Base-by-base conservation (phyloP, 2,797 vertebrate species). In the Labroides dimidiatus region DNA sequence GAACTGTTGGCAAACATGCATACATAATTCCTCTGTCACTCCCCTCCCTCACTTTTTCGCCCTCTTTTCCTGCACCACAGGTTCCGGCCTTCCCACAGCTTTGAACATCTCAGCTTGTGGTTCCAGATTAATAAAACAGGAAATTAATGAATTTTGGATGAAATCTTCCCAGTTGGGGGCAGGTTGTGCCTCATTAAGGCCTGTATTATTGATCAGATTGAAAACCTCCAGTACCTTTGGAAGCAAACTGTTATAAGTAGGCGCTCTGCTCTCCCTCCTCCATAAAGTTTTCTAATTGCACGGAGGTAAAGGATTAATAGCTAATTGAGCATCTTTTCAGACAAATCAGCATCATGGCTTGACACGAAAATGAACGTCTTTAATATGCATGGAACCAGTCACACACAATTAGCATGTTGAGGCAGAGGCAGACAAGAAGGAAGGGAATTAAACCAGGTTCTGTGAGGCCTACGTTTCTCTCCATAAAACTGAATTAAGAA, bases 71-170 rank as follows among this genome's bases (percentile, higher is more conserved):
- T 44, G 67, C 89, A 86, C 90, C 82, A 74, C 87, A 87, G 85
- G 89, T 84, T 84, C 64, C 78, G 81, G 84, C 78, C 33, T 76
- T 88, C 91, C 84, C 85, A 84, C 62, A 81, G 92, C 81, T 91
- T 90, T 89, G 67, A 92, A 92, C 93, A 94, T 91, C 89, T 85
- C 90, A 79, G 85, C 87, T 90, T 89, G 89, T 87, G 88, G 83
- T 89, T 87, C 66, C 60, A 82, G 89, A 93, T 94, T 90, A 95
- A 94, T 94, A 94, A 94, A 94, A 94, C 91, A 94, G 89, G 90
- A 89, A 93, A 92, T 92, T 85, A 94, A 95, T 95, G 76, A 91
- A 95, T 94, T 93, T 94, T 93, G 89, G 84, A 94, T 94, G 92
- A 91, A 93, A 92, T 91, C 82, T 61, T 87, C 93, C 72, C 93